Percentiles rank a stretch among this genome's conserved stretches.
These are phyloP conservation scores for Sander lucioperca DNA, from an alignment of 2,113 vertebrate species.

Conservation along the genomic window DNA sequence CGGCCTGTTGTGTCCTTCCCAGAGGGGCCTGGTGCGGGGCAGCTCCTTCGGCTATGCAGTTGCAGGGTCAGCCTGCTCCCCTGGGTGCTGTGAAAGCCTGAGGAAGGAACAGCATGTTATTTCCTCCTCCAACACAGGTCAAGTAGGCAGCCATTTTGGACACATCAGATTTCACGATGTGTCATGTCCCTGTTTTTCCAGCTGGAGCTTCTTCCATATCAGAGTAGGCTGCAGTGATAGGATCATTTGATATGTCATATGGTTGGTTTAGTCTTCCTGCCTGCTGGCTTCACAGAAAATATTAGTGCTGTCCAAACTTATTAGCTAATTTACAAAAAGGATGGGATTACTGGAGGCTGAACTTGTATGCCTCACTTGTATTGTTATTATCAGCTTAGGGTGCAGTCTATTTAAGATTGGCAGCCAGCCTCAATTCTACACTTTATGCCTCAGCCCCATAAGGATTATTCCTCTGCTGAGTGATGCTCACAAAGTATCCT, in stretches of 20 bases:
- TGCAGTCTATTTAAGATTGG: conserved; percentile 63
- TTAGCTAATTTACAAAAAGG: conserved; percentile 53
- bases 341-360: conserved; percentile 45
- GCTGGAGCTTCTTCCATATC: background rate
- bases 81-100: conserved; percentile 59
- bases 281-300: background rate
- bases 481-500: conserved; percentile 34
- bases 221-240: conserved; percentile 6
- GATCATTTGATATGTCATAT: background rate
- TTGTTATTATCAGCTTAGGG: conserved; percentile 60
- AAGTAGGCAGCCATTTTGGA: conserved; percentile 76
- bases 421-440: conserved; percentile 54
- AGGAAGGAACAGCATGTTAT: conserved; percentile 70
- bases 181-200: background rate
- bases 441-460: conserved; percentile 48
- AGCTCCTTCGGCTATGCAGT: conserved; percentile 52
- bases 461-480: conserved; percentile 63
- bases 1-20: conserved; percentile 64
- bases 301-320: conserved; percentile 15
- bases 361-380: conserved; percentile 53
- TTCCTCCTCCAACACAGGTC: conserved; percentile 70
- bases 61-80: conserved; percentile 71
- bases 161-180: conserved; percentile 43
- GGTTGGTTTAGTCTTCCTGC: conserved; percentile 10
- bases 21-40: conserved; percentile 32